phyloP scores from a whole-genome alignment of 2,888 invertebrate genomes.

The Heliconius ethilla region DNA sequence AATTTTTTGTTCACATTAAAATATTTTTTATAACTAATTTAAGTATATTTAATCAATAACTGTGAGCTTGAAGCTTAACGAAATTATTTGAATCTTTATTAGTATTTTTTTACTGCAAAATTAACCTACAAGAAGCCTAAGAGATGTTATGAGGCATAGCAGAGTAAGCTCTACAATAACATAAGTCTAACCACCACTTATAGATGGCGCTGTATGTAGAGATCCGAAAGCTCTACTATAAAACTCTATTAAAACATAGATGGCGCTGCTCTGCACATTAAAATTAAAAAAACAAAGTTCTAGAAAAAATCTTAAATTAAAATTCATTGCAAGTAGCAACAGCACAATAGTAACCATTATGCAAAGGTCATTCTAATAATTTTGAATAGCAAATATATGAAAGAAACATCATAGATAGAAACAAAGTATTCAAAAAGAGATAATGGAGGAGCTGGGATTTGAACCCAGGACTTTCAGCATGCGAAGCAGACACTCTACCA shows the following conservation, averaged over 20 bases:
- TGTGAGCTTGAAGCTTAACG: too few relatives aligned
- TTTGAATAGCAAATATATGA: background rate
- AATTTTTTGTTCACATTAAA: background rate
- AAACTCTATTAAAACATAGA: conserved; percentile 16
- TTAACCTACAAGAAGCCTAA: background rate
- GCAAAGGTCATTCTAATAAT: background rate
- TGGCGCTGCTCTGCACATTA: conserved; percentile 25
- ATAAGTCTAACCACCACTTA: background rate
- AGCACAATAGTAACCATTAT: background rate
- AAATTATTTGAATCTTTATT: background rate
- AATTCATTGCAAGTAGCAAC: background rate
- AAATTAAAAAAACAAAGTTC: background rate
- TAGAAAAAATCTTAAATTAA: conserved; percentile 17
- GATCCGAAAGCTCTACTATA: background rate
- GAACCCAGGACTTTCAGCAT: conserved; percentile 86
- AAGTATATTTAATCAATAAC: too few relatives aligned
- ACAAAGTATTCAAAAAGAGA: background rate
- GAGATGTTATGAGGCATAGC: background rate
- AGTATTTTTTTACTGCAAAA: background rate
- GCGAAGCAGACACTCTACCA: conserved; percentile 85
- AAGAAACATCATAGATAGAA: background rate
- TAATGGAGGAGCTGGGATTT: conserved; percentile 84
- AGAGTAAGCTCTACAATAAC: background rate
- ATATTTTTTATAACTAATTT: too few relatives aligned
- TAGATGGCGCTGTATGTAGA: conserved; percentile 16